These are phyloP conservation scores for Notothenia coriiceps DNA, from an alignment of 2,113 vertebrate genomes.

Conservation along the genomic window DNA sequence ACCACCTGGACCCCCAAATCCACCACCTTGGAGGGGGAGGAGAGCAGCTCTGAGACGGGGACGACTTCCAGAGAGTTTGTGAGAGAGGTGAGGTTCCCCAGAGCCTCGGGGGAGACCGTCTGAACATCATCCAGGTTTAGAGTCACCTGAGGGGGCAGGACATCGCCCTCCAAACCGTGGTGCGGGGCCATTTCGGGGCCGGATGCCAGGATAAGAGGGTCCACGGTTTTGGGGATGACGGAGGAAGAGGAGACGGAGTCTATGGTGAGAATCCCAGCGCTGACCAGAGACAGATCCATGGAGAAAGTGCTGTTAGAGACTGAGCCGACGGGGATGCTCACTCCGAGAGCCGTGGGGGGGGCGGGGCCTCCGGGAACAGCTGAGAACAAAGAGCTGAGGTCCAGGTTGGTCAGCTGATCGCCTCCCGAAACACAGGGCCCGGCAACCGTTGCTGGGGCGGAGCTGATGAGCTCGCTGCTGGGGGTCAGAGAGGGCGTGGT, in stretches of 20 bases:
- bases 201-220: constrained; percentile 91
- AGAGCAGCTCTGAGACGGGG: constrained; percentile 84
- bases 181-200: constrained; percentile 84
- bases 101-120: constrained; percentile 88
- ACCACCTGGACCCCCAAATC: constrained; percentile 77
- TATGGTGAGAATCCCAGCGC: constrained; percentile 92
- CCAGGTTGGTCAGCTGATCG: constrained; percentile 89
- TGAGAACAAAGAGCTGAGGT: constrained; percentile 93
- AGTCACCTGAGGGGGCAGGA: constrained; percentile 89
- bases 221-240: constrained; percentile 86
- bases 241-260: constrained; percentile 92
- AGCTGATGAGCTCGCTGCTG: constrained; percentile 90
- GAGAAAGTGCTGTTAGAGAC: constrained; percentile 79
- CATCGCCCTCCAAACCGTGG: constrained; percentile 85
- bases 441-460: constrained; percentile 84
- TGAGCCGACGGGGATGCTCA: constrained; percentile 72
- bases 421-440: constrained; percentile 83
- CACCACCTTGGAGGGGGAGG: constrained; percentile 82
- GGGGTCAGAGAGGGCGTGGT: constrained; percentile 89
- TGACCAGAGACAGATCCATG: constrained; percentile 89
- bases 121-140: constrained; percentile 91
- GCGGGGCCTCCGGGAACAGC: constrained; percentile 80
- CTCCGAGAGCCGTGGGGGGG: constrained; percentile 49
- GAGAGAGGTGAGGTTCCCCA: constrained; percentile 88
- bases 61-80: constrained; percentile 78